Evolutionary conservation across 92 coral and sea anemone species (phyloP).

Genomic region (Paramuricea clavata): DNA sequence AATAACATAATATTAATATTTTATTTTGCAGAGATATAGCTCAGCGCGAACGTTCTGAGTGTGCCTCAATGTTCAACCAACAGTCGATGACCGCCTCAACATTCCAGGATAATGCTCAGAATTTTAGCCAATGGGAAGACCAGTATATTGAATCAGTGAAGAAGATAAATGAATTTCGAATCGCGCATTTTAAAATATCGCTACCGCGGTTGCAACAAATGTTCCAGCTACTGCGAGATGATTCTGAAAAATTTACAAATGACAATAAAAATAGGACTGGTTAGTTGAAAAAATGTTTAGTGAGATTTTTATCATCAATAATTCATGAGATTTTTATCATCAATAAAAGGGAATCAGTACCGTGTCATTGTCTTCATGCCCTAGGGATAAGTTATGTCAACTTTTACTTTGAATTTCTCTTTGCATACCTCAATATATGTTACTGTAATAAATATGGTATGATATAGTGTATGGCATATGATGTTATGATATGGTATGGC

Average conservation of each 20-base stretch:
- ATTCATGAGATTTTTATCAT: no score
- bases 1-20: no score
- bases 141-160: conserved; percentile 28
- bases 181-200: conserved; percentile 24
- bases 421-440: no score
- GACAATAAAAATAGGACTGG: neutral
- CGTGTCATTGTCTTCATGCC: no score
- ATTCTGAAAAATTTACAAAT: conserved; percentile 17
- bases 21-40: conserved; percentile 43
- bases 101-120: conserved; percentile 23
- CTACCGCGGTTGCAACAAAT: conserved; percentile 2
- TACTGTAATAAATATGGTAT: no score
- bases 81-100: conserved; percentile 37
- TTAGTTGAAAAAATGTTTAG: neutral
- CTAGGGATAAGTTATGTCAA: no score
- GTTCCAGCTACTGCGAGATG: neutral
- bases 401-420: no score
- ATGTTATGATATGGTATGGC: no score
- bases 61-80: conserved; percentile 40
- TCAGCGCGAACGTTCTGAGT: conserved; percentile 24
- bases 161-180: conserved; percentile 37
- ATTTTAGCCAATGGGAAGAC: conserved; percentile 45
- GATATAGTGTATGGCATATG: neutral
- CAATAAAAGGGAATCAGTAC: no score
- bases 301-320: no score